Evolutionary conservation across 2,888 invertebrate genomes (phyloP), one percentile per base, ranked within the genome.

Genomic region (Amiota mariae): DNA sequence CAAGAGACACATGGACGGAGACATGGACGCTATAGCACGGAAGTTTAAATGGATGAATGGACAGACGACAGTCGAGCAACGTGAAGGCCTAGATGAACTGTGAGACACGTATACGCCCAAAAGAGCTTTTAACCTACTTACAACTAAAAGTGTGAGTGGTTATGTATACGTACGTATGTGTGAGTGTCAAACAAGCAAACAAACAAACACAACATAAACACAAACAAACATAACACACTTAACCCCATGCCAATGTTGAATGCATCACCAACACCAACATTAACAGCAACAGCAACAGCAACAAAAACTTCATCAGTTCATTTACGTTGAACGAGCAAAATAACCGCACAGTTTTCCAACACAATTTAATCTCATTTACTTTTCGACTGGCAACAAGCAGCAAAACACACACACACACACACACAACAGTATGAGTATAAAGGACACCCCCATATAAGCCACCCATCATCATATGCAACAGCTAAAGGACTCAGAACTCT

Each of bases 41-140:
- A 56, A 59, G 18, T 71, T 64, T 57, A 76, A 76, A 71, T 71
- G 54, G 0, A 54, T 71, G 54, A 0, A 54, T 13, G 20, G 36
- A 24, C 24, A 72, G 18, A 68, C 64, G 18, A 68, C 64, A 46
- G 46, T 13, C 36, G 71, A 59, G 15, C 9, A 54, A 13, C 20
- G 59, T 15, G 49, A 15, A 10, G 12, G 51, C 36, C 54, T 72
- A 47, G 79, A 80, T 73, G 72, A 51, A 51, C 20, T 18, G 61
- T 61, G 61, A 8, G 61, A 61, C 64, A 15, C 77, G 79, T 73
- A 74, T 72, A 73, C 73, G 81, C 79, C 83, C 84, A 78, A 83
- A 82, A 84, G 83, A 80, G 83, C 83, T 83, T 85, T 83, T 83
- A 83, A 83, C 83, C 83, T 83, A 83, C 82, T 82, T 83, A 84